These are phyloP conservation scores for Caenorhabditis inopinata DNA, from an alignment of 1,140 invertebrate genomes.

Conservation along the genomic window DNA sequence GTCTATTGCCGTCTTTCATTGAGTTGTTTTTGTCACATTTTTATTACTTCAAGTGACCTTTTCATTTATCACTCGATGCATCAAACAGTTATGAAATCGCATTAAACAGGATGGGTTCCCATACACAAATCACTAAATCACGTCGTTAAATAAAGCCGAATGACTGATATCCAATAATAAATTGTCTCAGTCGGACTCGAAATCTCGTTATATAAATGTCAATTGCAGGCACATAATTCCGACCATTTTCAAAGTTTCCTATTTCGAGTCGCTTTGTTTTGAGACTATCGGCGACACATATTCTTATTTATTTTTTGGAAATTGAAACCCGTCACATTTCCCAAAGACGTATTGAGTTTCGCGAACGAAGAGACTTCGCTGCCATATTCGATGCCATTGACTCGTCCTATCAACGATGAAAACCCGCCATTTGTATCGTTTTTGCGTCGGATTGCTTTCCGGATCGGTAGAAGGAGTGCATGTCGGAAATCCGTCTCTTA, in stretches of 20 bases:
- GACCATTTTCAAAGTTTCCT: neutral
- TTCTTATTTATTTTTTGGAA: neutral
- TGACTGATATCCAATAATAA: neutral
- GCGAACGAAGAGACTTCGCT: constrained; percentile 4
- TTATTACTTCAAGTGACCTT: neutral
- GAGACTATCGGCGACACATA: neutral
- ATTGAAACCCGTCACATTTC: constrained; percentile 18
- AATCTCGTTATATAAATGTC: constrained; percentile 15
- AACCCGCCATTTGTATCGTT: neutral
- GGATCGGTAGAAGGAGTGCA: neutral
- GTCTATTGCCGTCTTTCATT: too few species aligned
- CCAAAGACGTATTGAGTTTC: constrained; percentile 8
- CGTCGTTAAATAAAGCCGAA: constrained; percentile 22
- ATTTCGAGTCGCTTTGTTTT: neutral
- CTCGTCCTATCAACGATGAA: neutral
- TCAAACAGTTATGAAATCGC: constrained; percentile 19
- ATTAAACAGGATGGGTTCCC: neutral
- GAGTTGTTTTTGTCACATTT: constrained; percentile 5
- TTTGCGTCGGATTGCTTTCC: neutral
- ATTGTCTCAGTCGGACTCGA: neutral
- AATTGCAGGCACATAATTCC: neutral
- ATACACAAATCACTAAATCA: constrained; percentile 23
- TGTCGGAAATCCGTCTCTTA: constrained; percentile 17
- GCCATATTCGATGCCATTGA: neutral
- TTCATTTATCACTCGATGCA: constrained; percentile 6